Evolutionary conservation across 2,888 invertebrate genomes (phyloP), one percentile per base, ranked within the genome.

Genomic region (Diarsia brunnea): DNA sequence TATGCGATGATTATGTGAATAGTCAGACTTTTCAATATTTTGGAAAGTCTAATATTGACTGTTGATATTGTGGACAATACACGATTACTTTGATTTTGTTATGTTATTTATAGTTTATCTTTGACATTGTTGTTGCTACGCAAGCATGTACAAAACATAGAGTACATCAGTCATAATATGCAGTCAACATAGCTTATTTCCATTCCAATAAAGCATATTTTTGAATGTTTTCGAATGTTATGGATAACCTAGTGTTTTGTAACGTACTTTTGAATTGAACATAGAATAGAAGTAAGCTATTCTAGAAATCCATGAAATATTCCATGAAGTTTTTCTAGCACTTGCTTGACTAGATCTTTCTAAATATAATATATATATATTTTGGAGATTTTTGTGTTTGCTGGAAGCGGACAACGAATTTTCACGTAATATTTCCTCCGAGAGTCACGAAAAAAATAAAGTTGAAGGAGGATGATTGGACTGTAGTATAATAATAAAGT

Each of bases 371-470:
- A 14, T n/a, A 24, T n/a, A 1, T 14, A 8, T 47, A 47, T 58
- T 4, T n/a, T 27, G 55, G 2, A 14, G n/a, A 47, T 14, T 27
- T 19, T n/a, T 19, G 7, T 5, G 11, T 60, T 38, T 43, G 78
- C 71, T 78, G 82, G 86, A 89, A 88, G 76, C 87, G 88, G 86
- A 89, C 82, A 79, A 84, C 49, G 70, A 78, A 80, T 70, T 79
- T 79, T 73, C 63, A 65, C 38, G 38, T 68, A 74, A 45, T 51
- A 75, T 85, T 86, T 81, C 75, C 84, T 75, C 31, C 4, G 12
- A 16, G 19, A 64, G 38, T 21, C 14, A 58, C 2, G 0, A 14
- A 38, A 53, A 45, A 45, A 16, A 43, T 11, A 8, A n/a, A 5
- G 63, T n/a, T 43, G 5, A 51, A 58, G 1, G 4, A 60, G 38